phyloP scores from a whole-genome alignment of 2,113 vertebrate genomes.

The Puma concolor region DNA sequence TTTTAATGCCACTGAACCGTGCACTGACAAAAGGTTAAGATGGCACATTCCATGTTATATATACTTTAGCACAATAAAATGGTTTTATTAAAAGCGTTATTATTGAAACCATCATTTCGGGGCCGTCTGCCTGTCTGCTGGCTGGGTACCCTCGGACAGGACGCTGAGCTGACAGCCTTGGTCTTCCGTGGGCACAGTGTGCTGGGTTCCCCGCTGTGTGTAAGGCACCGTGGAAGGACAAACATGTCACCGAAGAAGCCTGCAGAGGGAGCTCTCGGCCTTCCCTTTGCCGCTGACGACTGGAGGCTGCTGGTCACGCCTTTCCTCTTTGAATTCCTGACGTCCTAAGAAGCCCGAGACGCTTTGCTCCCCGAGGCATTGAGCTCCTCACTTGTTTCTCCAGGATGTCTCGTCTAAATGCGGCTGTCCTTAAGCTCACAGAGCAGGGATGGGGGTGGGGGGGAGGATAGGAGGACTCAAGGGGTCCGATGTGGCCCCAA shows the following conservation, averaged over 20 bases:
- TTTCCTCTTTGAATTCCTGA: fast-evolving
- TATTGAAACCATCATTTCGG: neutral
- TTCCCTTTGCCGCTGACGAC: fast-evolving
- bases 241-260: neutral
- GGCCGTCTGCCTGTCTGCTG: neutral
- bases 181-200: fast-evolving
- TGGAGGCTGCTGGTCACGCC: fast-evolving
- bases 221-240: neutral
- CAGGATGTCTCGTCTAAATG: fast-evolving
- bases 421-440: neutral
- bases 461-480: neutral
- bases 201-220: neutral
- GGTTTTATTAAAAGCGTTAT: neutral
- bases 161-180: neutral
- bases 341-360: neutral
- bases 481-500: neutral
- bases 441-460: neutral
- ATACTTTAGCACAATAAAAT: neutral
- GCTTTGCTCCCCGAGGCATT: neutral
- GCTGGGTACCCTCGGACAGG: neutral
- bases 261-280: slow-evolving; percentile 69
- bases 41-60: neutral
- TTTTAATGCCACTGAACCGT: neutral
- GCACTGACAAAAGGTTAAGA: too few relatives aligned
- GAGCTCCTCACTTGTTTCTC: neutral